Percentiles rank a stretch among this genome's conserved stretches.
Conservation (phyloP, 2,113 vertebrate genomes). For the Procavia capensis region DNA sequence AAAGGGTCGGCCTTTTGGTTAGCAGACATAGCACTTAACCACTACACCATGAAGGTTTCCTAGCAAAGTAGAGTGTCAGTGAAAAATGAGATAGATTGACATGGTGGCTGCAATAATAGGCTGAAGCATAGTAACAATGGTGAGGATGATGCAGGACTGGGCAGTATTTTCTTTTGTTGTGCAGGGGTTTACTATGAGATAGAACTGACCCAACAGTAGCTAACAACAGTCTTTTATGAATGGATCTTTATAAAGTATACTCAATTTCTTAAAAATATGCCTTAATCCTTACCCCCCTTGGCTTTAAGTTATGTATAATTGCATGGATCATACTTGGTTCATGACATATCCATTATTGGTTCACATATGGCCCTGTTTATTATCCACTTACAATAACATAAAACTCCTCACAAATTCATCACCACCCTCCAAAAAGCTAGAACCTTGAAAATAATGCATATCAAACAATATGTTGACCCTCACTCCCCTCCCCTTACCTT, state of each 20-base stretch:
- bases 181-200: too few relatives aligned
- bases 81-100: too few relatives aligned
- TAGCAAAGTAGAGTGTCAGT: too few relatives aligned
- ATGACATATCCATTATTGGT: neutral
- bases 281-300: neutral
- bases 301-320: neutral
- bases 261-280: neutral
- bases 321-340: neutral
- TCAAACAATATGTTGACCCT: neutral
- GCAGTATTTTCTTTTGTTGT: too few relatives aligned
- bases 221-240: conserved; percentile 14
- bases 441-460: neutral
- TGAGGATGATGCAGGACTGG: too few relatives aligned
- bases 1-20: too few relatives aligned
- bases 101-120: too few relatives aligned
- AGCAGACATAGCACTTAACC: too few relatives aligned
- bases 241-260: neutral
- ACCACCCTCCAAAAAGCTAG: neutral
- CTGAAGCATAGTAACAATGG: too few relatives aligned
- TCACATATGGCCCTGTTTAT: neutral
- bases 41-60: too few relatives aligned
- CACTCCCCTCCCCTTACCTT: neutral
- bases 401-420: neutral
- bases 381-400: neutral
- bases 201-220: too few relatives aligned